Conservation (phyloP, 2,888 invertebrate genomes). For the Arge pagana region DNA sequence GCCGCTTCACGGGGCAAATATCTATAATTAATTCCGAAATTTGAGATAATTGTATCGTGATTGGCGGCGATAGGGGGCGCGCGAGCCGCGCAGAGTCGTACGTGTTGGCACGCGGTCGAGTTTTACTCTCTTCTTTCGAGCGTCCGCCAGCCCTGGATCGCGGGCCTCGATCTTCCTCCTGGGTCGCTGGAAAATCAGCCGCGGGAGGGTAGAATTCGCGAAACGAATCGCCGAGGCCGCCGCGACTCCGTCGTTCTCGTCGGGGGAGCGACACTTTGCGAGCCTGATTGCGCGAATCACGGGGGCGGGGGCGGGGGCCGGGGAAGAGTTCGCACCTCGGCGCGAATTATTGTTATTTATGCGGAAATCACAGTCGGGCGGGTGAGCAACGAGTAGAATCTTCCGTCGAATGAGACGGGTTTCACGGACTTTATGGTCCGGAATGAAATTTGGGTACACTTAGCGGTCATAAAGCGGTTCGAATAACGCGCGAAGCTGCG, state of each 20-base stretch:
- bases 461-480: constrained; percentile 51
- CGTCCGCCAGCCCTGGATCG: too few relatives aligned
- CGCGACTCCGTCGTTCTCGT: too few relatives aligned
- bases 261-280: too few relatives aligned
- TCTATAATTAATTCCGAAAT: constrained; percentile 22
- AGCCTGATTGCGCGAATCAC: too few relatives aligned
- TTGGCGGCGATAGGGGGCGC: constrained; percentile 21
- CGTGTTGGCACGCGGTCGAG: constrained; percentile 14
- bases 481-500: constrained; percentile 28
- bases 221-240: too few relatives aligned
- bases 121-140: neutral
- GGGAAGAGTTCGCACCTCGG: constrained; percentile 2
- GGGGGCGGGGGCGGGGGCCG: neutral
- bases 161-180: too few relatives aligned
- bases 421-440: constrained; percentile 40
- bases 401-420: constrained; percentile 13
- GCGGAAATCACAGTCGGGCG: too few relatives aligned
- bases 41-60: constrained; percentile 22
- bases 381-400: too few relatives aligned
- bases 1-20: constrained; percentile 21
- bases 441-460: constrained; percentile 54
- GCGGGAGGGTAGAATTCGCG: too few relatives aligned
- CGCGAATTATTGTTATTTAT: constrained; percentile 14
- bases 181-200: too few relatives aligned
- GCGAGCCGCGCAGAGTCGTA: constrained; percentile 19